phyloP scores from a whole-genome alignment of 2,888 invertebrate species.

The Chesias legatella region DNA sequence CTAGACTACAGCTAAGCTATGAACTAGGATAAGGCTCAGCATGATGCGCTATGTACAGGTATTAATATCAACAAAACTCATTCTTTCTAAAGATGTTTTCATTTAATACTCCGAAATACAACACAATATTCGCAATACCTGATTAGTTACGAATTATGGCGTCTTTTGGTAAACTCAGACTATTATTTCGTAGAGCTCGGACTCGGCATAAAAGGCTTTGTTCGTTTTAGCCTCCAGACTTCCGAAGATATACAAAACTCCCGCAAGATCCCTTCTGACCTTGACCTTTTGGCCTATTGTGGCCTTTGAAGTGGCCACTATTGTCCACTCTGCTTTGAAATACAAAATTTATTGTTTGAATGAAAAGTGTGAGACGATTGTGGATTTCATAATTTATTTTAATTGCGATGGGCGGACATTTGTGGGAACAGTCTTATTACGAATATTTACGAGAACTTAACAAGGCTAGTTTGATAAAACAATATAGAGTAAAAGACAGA shows the following conservation, averaged over 20 bases:
- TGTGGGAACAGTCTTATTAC: no score
- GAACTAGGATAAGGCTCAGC: no score
- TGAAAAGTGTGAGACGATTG: neutral
- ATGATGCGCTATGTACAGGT: no score
- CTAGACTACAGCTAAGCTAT: no score
- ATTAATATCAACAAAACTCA: constrained; percentile 1
- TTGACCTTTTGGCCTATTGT: constrained; percentile 35
- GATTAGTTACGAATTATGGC: constrained; percentile 17
- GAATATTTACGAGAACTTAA: no score
- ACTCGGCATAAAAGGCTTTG: neutral
- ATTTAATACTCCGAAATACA: neutral
- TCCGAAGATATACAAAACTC: constrained; percentile 18
- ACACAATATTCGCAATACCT: neutral
- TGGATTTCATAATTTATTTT: neutral
- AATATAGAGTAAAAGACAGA: no score
- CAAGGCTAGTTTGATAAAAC: no score
- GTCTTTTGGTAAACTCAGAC: no score
- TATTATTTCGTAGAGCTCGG: no score
- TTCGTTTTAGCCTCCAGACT: constrained; percentile 1
- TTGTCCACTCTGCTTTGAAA: constrained; percentile 13
- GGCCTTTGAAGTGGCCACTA: constrained; percentile 21
- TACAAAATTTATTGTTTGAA: neutral
- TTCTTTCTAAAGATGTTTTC: constrained; percentile 2
- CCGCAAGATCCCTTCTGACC: constrained; percentile 19
- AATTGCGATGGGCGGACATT: no score